A percentile compares a stretch with the other conserved stretches of the same genome.
These are phyloP conservation scores for Chaetorhynchus papuensis DNA, from an alignment of 2,113 vertebrate species.

Conservation along the genomic window DNA sequence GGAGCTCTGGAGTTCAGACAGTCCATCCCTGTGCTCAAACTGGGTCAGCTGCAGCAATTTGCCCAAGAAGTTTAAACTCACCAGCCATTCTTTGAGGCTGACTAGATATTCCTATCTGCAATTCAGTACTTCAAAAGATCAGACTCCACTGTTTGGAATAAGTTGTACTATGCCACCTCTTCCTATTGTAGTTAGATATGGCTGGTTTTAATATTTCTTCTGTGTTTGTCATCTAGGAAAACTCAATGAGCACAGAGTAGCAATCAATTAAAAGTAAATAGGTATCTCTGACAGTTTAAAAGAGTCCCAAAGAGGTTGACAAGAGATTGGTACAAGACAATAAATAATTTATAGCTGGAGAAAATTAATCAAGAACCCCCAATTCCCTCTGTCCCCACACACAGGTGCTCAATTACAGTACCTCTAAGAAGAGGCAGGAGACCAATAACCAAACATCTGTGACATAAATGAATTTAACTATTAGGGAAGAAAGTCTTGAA, in stretches of 20 bases:
- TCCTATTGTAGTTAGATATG: background rate
- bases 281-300: conserved; percentile 70
- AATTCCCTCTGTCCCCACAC: conserved; percentile 42
- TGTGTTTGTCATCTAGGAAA: conserved; percentile 56
- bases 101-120: background rate
- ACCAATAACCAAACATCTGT: conserved; percentile 41
- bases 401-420: conserved; percentile 45
- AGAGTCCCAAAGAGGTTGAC: conserved; percentile 63
- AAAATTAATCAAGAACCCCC: conserved; percentile 62
- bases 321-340: conserved; percentile 55
- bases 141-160: background rate
- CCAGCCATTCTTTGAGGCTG: background rate
- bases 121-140: background rate
- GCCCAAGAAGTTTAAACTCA: background rate
- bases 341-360: conserved; percentile 71
- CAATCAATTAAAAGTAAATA: conserved; percentile 78
- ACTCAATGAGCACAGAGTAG: conserved; percentile 64
- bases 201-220: conserved; percentile 51
- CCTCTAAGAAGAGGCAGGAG: conserved; percentile 54
- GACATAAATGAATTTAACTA: conserved; percentile 51
- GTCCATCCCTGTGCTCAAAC: fast-evolving
- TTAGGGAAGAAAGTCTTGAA: conserved; percentile 21
- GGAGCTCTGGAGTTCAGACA: background rate
- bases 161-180: background rate
- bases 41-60: background rate